These are phyloP conservation scores for Holacanthus passer DNA, from an alignment of 2,113 vertebrate species.

Conservation along the genomic window DNA sequence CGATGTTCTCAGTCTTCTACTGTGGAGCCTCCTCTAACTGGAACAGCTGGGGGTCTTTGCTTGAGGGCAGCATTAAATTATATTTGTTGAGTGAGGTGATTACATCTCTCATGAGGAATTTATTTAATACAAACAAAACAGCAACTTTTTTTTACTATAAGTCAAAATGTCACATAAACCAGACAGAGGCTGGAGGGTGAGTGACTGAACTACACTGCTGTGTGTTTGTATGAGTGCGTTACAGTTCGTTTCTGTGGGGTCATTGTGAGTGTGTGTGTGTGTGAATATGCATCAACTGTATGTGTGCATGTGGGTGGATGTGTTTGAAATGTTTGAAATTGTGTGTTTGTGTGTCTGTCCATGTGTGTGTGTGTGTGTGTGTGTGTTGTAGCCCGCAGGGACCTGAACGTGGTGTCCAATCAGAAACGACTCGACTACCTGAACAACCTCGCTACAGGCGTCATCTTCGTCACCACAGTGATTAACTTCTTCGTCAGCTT, in stretches of 20 bases:
- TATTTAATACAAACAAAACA: not conserved
- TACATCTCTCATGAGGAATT: not conserved
- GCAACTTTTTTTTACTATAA: not conserved
- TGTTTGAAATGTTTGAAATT: slow-evolving; percentile 67
- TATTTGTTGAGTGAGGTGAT: not conserved
- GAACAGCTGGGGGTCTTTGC: not conserved
- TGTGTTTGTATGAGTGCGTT: not conserved
- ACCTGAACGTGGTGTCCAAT: slow-evolving; percentile 82
- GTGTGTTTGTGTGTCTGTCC: slow-evolving; percentile 51
- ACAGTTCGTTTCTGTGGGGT: not conserved
- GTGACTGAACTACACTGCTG: slow-evolving; percentile 22
- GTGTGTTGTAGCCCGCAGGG: slow-evolving; percentile 76
- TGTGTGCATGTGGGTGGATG: slow-evolving; percentile 25
- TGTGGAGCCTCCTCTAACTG: not conserved
- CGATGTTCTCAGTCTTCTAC: not conserved
- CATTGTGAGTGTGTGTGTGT: slow-evolving; percentile 2
- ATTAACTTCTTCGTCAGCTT: slow-evolving; percentile 81
- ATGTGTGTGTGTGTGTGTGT: slow-evolving; percentile 48
- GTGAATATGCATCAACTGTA: slow-evolving; percentile 11
- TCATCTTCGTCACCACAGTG: slow-evolving; percentile 77
- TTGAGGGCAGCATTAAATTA: not conserved
- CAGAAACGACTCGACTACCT: slow-evolving; percentile 81
- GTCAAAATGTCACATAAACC: slow-evolving; percentile 3
- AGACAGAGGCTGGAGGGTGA: slow-evolving; percentile 34
- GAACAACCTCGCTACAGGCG: slow-evolving; percentile 78